Base-by-base conservation (phyloP, 2,888 invertebrate species). In the Athalia cordata region DNA sequence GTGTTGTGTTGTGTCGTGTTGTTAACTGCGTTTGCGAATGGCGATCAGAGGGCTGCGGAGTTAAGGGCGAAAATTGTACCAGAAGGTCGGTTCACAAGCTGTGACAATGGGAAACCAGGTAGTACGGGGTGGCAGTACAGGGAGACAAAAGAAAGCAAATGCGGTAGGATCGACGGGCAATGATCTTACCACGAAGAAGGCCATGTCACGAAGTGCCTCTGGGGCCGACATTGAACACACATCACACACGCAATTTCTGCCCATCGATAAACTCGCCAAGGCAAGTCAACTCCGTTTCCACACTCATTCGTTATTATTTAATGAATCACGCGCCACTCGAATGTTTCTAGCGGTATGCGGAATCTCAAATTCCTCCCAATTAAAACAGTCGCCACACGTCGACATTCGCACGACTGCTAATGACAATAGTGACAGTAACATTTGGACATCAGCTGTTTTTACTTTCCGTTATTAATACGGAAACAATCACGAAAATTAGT, bases 191-290 rank as follows among this genome's bases (percentile, higher is more conserved):
- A 92, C 91, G 0, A 90, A 91, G 72, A 91, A 92, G 82, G 92
- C 92, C 52, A 90, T 93, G 82, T 93, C 93, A 45, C 91, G 93
- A 79, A 93, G 94, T 68, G 93, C 93, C 49, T 94, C 95, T 47
- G 94, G 93, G 9, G 93, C 93, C 15, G 95, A 95, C 86, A 92
- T 94, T 75, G 94, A 93, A 85, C 94, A 94, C 83, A 93, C 92
- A 84, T 92, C 92, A 79, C 92, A 93, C 49, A 92, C 91, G 64
- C 94, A 94, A 77, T 92, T 96, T 88, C 91, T 95, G 82, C 95
- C 96, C 11, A 92, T 96, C 74, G 96, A 96, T 87, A 95, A 94
- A 90, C 91, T 96, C 72, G 93, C 94, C 81, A 95, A 96, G 93
- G 95, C 95, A 89, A 89, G 87, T 82, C 45, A 74, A 29, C 83